Base-by-base conservation (phyloP, 2,888 invertebrate genomes). In the Coremacera marginata region DNA sequence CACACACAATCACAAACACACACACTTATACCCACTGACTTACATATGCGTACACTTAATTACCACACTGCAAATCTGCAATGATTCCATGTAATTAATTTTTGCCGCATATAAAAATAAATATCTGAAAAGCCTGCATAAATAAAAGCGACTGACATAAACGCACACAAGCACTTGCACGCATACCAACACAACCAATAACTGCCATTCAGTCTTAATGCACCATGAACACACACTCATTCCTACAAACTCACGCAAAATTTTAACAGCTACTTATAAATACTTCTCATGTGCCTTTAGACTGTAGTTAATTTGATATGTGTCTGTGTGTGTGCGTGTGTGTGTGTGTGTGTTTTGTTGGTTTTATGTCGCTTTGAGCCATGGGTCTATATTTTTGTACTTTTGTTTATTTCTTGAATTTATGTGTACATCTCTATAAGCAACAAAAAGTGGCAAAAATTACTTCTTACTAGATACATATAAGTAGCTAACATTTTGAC, bases 41-140 rank as follows among this genome's bases (percentile, higher is more conserved):
- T 34, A 67, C 49, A 37, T 37, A 37, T 31, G 57, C 31, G 5
- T 19, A 37, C 44, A 37, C 77, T 80, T 80, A 82, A 81, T 82
- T 82, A 81, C 80, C 78, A 79, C 78, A 81, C 80, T 80, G 77
- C 80, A 82, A 80, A 81, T 82, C 81, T 80, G 82, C 80, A 80
- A 80, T 80, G 80, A 80, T 76, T 78, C 72, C 70, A 72, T 70
- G 74, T 77, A 67, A 67, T 67, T 67, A 67, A 67, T 67, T 67
- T 67, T 37, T 67, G 67, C 44, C 37, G 37, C 37, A n/a, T 37
- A 67, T 67, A 67, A 67, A 65, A 67, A 67, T 67, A 67, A 67
- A 67, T 67, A 67, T 19, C 31, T 67, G 67, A n/a, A 67, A 67
- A 7, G 67, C 67, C 67, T 22, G 34, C 67, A 67, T 19, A 31